Base-by-base conservation (phyloP, 1,140 invertebrate genomes). In the Drosophila santomea region DNA sequence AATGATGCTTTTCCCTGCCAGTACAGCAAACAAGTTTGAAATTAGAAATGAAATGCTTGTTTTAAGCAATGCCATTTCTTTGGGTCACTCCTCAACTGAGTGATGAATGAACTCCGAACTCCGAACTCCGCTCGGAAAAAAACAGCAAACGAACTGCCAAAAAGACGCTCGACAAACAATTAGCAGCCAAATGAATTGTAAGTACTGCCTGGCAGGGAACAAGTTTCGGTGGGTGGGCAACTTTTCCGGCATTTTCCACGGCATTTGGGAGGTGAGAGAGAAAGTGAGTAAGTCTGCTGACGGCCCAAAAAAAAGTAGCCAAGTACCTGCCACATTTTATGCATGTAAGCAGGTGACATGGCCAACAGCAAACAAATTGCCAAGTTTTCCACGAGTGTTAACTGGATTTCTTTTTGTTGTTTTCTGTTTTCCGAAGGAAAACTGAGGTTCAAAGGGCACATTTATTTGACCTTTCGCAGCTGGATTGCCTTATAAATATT, bases 171-270 rank as follows among this genome's bases (percentile, higher is more conserved):
- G 58, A 41, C 43, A 56, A 59, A 56, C 44, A 71, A 71, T 71
- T 56, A 71, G 45, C 67, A 71, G 52, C 51, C 67, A 63, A 71
- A 71, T 71, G 60, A 71, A 63, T 71, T 71, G 67, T 71, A 63
- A 61, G 45, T 41, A 12, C 28, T 32, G 38, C 3, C 8, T 8
- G 35, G 35, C 48, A 35, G 11, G 25, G 12, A 12, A 32, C 28
- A 57, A 50, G 32, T 36, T 17, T 43, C 38, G 4, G 17, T n/a
- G 14, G 43, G 32, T 1, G 14, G 23, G 28, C 2, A 12, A 14
- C 15, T 52, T 52, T n/a, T 52, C 5, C 28, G 32, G 32, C 12
- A 36, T 20, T 51, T 6, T 20, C 50, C 3, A 32, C 8, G 48
- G 48, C n/a, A 35, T 50, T 51, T 51, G n/a, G 14, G 50, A 20